Conservation (phyloP, 2,888 invertebrate genomes). For the Xylota sylvarum region DNA sequence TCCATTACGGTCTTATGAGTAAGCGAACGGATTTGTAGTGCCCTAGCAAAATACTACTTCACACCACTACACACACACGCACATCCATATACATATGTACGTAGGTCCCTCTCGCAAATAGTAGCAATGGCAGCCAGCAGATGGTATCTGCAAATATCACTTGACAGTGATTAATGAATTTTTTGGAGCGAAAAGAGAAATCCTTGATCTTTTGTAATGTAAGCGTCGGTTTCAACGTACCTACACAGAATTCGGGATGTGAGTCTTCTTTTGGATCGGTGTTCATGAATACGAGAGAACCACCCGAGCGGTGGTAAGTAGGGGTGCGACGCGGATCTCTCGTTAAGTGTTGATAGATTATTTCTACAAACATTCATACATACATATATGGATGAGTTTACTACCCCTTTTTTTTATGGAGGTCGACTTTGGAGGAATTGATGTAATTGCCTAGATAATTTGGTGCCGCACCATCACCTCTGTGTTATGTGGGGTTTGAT, state of each 20-base stretch:
- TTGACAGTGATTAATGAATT: conserved; percentile 78
- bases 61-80: background rate
- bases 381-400: no score
- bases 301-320: background rate
- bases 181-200: conserved; percentile 75
- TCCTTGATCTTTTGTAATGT: conserved; percentile 77
- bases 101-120: conserved; percentile 45
- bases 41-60: conserved; percentile 27
- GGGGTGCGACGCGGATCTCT: conserved; percentile 42
- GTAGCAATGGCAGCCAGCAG: conserved; percentile 68
- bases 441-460: conserved; percentile 77
- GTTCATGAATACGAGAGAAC: conserved; percentile 69
- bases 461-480: conserved; percentile 63
- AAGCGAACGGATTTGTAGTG: conserved; percentile 41
- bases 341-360: conserved; percentile 75
- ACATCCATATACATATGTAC: background rate
- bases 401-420: conserved; percentile 40
- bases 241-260: conserved; percentile 50
- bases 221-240: conserved; percentile 51
- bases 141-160: conserved; percentile 77
- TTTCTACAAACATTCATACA: conserved; percentile 29
- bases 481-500: conserved; percentile 22
- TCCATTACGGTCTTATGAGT: conserved; percentile 73
- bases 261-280: conserved; percentile 49
- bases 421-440: conserved; percentile 63